Conservation (phyloP, 1,140 invertebrate genomes). For the Solenopsis invicta region DNA sequence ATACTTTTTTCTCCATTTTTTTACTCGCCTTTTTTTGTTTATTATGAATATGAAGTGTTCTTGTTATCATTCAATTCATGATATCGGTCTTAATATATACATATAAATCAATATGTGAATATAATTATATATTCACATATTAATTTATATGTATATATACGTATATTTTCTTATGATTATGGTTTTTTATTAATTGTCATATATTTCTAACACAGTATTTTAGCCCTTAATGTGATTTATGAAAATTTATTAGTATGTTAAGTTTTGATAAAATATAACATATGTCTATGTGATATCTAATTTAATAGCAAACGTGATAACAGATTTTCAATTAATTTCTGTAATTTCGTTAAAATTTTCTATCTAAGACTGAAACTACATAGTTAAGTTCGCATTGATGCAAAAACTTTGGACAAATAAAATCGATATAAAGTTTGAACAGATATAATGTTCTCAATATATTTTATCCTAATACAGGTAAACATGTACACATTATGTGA, state of each 20-base stretch:
- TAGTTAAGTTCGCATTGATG: conserved; percentile 63
- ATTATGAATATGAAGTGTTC: no score
- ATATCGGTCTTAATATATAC: no score
- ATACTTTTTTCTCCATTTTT: no score
- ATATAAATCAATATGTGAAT: no score
- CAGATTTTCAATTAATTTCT: conserved; percentile 40
- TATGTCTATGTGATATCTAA: conserved; percentile 25
- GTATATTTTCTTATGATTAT: conserved; percentile 73
- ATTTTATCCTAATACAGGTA: conserved; percentile 33
- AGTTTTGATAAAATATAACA: neutral
- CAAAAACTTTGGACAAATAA: conserved; percentile 72
- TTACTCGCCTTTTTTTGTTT: no score
- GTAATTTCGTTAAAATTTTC: conserved; percentile 39
- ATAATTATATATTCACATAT: no score
- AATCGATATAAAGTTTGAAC: conserved; percentile 49
- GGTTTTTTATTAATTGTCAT: conserved; percentile 24
- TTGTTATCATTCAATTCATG: no score
- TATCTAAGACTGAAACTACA: conserved; percentile 75
- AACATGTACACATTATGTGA: conserved; percentile 36
- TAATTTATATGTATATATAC: conserved; percentile 12
- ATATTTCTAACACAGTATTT: conserved; percentile 45
- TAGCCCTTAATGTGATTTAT: conserved; percentile 39
- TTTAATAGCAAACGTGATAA: conserved; percentile 41
- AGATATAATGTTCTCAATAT: conserved; percentile 4
- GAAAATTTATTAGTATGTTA: conserved; percentile 58